phyloP scores from a whole-genome alignment of 2,797 vertebrate species.

The Acridotheres tristis region DNA sequence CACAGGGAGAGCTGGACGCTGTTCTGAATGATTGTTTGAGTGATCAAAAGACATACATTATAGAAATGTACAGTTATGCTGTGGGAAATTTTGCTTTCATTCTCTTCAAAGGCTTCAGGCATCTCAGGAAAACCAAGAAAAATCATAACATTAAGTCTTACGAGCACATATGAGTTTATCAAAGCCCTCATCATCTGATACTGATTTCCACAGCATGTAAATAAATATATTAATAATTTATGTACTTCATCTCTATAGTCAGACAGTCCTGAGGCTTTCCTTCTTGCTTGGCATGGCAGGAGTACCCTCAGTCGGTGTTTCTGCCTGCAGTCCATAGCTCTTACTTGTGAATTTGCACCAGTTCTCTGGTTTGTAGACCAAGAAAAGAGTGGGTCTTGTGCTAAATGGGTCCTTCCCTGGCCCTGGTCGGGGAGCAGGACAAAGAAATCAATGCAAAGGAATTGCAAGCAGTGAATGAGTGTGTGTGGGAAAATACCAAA shows the following conservation, averaged over 20 bases:
- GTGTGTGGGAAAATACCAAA: not conserved
- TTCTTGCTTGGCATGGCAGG: not conserved
- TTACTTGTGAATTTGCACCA: not conserved
- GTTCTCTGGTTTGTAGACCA: not conserved
- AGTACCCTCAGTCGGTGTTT: not conserved
- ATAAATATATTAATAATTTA: slow-evolving; percentile 1
- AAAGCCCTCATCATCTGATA: not conserved
- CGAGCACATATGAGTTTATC: not conserved
- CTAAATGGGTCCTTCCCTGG: not conserved
- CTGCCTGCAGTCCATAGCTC: not conserved
- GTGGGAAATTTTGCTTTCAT: slow-evolving; percentile 22
- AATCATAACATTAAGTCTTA: not conserved
- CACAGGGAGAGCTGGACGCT: not conserved
- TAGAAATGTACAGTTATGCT: not conserved
- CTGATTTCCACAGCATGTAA: not conserved
- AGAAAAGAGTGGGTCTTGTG: not conserved
- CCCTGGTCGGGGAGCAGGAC: not conserved
- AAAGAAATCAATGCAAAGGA: not conserved
- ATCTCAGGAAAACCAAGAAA: slow-evolving; percentile 4
- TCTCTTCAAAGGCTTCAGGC: slow-evolving; percentile 30
- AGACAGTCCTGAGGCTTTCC: not conserved
- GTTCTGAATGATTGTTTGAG: not conserved
- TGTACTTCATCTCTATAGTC: not conserved
- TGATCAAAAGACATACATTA: slow-evolving; percentile 38
- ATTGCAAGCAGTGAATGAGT: not conserved